Conservation (phyloP, 2,888 invertebrate species). For the Idaea dimidiata region DNA sequence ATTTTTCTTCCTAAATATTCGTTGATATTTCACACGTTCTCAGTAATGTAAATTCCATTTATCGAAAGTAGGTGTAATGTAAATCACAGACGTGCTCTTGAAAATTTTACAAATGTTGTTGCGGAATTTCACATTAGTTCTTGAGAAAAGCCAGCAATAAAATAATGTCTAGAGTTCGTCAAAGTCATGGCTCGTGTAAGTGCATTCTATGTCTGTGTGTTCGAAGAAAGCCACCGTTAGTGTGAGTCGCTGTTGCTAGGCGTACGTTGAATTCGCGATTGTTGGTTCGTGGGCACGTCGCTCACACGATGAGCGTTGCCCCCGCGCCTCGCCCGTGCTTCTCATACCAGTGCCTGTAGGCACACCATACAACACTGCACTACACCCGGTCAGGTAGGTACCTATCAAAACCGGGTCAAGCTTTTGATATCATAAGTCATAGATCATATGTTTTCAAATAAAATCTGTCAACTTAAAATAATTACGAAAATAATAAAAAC, state of each 20-base stretch:
- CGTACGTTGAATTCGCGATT: slow-evolving; percentile 74
- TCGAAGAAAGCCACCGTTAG: slow-evolving; percentile 62
- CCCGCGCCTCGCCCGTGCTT: slow-evolving; percentile 47
- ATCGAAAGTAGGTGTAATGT: slow-evolving; percentile 36
- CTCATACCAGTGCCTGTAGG: slow-evolving; percentile 26
- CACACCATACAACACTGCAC: background rate
- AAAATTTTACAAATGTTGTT: slow-evolving; percentile 32
- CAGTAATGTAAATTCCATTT: slow-evolving; percentile 36
- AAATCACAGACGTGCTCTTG: slow-evolving; percentile 36
- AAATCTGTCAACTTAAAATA: no score
- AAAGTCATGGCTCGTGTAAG: slow-evolving; percentile 51
- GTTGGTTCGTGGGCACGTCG: slow-evolving; percentile 66
- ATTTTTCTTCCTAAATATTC: slow-evolving; percentile 30
- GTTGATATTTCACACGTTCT: slow-evolving; percentile 47
- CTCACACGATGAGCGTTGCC: slow-evolving; percentile 79
- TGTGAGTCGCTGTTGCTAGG: slow-evolving; percentile 74
- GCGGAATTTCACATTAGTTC: slow-evolving; percentile 34
- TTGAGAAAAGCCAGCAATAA: slow-evolving; percentile 45
- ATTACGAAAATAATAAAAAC: no score
- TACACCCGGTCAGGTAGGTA: slow-evolving; percentile 21
- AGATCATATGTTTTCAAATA: no score
- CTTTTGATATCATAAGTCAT: slow-evolving; percentile 22
- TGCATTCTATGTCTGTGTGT: slow-evolving; percentile 56
- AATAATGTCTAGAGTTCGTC: slow-evolving; percentile 53
- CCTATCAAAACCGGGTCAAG: slow-evolving; percentile 30